phyloP scores from a whole-genome alignment of 2,888 invertebrate genomes.

The Anaspis maculata region DNA sequence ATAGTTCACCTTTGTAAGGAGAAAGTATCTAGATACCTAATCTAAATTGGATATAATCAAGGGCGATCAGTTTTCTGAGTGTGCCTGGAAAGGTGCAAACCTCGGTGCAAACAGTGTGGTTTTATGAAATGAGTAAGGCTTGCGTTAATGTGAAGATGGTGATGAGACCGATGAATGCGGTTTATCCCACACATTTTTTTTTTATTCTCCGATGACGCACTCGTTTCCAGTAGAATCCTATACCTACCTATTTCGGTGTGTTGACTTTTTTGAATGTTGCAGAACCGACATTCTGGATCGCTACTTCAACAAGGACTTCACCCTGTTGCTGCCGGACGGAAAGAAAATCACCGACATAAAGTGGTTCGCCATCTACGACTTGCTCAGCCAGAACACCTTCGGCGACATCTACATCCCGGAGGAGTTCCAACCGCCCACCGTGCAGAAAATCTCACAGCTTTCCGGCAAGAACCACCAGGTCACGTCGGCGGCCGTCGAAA shows the following conservation, averaged over 20 bases:
- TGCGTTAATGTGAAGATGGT: no score
- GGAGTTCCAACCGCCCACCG: slow-evolving; percentile 78
- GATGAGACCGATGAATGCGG: no score
- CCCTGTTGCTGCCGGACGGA: slow-evolving; percentile 70
- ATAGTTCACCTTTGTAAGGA: neutral
- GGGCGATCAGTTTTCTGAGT: no score
- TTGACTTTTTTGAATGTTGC: slow-evolving; percentile 1
- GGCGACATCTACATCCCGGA: slow-evolving; percentile 87
- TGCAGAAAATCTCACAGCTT: slow-evolving; percentile 52
- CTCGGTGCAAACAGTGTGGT: no score
- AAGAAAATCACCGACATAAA: slow-evolving; percentile 81
- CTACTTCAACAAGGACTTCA: slow-evolving; percentile 81
- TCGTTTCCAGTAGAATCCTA: no score
- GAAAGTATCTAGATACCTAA: no score
- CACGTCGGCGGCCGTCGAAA: slow-evolving; percentile 61
- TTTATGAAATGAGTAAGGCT: no score
- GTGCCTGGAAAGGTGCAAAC: no score
- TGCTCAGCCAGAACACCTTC: slow-evolving; percentile 78
- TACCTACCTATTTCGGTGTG: no score
- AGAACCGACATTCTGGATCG: slow-evolving; percentile 79
- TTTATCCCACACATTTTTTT: no score
- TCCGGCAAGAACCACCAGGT: slow-evolving; percentile 57
- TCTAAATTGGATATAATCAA: no score
- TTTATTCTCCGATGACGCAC: no score
- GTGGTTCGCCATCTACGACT: slow-evolving; percentile 86